Evolutionary conservation across 2,888 invertebrate genomes (phyloP), one percentile per base, ranked within the genome.

Genomic region (Apocheima hispidaria): DNA sequence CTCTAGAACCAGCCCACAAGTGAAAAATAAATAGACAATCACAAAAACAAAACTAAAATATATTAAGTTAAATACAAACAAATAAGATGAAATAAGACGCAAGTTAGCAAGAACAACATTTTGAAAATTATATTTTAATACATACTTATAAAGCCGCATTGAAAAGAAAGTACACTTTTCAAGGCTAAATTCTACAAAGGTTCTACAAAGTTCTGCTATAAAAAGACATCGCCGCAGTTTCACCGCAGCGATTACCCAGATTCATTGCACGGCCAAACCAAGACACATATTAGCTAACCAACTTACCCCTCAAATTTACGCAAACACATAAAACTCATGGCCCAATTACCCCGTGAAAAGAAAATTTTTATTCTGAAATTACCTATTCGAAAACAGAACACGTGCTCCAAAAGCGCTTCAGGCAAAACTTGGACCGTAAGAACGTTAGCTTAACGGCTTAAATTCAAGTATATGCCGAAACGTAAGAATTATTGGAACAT

Each of bases 401-500:
- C 81, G 81, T 76, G 74, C 75, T 71, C 66, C 71, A 69, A 60
- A 68, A 75, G 70, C 78, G 72, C 58, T 72, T 75, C 70, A 73
- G 69, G 73, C 71, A 75, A 75, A 78, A 75, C 65, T 71, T 69
- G 61, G 65, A 60, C 64, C 61, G 63, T 72, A 69, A 69, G 66
- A 68, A 61, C 70, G 68, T 69, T 69, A 69, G 61, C 66, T 61
- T 66, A 70, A 71, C 64, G 70, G 63, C 66, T 60, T 64, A 63
- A 70, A 71, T 68, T 71, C 70, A 36, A 53, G 66, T 60, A 66
- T 69, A 71, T 68, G 56, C 54, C 64, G 72, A 79, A 84, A 75
- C 77, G 78, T 73, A 74, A 80, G 81, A 89, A 87, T 90, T 88
- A 90, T 90, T 83, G 86, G 86, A 82, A 87, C 87, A 90, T 88